A percentile compares a stretch with the other conserved stretches of the same genome.
Evolutionary conservation across 2,888 invertebrate species (phyloP).

Genomic region (Altica lythri): DNA sequence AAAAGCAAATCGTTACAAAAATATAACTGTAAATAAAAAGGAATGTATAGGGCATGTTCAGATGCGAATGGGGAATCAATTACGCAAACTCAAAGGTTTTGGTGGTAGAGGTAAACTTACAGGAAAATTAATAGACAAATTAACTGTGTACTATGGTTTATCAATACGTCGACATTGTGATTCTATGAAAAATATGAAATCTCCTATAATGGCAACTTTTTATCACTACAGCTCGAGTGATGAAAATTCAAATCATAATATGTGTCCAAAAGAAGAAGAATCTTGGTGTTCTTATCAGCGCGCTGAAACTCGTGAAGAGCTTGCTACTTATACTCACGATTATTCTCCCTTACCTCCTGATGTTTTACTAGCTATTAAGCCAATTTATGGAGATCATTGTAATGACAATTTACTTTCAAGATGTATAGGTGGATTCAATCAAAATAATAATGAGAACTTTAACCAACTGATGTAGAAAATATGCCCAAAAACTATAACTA

Average conservation of each 20-base stretch:
- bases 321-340: slow-evolving; percentile 14
- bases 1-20: too few relatives aligned
- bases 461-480: slow-evolving; percentile 13
- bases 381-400: slow-evolving; percentile 25
- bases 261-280: too few relatives aligned
- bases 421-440: slow-evolving; percentile 26
- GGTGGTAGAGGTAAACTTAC: slow-evolving; percentile 29
- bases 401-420: slow-evolving; percentile 7
- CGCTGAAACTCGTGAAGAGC: slow-evolving; percentile 13
- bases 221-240: too few relatives aligned
- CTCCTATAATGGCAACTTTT: too few relatives aligned
- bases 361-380: slow-evolving; percentile 21
- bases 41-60: too few relatives aligned
- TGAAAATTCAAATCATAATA: too few relatives aligned
- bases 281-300: slow-evolving; percentile 30
- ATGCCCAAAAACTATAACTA: background rate
- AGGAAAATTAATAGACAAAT: slow-evolving; percentile 40
- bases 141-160: slow-evolving; percentile 46
- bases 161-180: too few relatives aligned
- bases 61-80: too few relatives aligned
- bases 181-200: too few relatives aligned
- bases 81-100: slow-evolving; percentile 21
- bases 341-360: slow-evolving; percentile 18
- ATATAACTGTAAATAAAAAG: too few relatives aligned
- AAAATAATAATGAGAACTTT: slow-evolving; percentile 21